Conservation (phyloP, 2,113 vertebrate genomes). For the Uria lomvia region DNA sequence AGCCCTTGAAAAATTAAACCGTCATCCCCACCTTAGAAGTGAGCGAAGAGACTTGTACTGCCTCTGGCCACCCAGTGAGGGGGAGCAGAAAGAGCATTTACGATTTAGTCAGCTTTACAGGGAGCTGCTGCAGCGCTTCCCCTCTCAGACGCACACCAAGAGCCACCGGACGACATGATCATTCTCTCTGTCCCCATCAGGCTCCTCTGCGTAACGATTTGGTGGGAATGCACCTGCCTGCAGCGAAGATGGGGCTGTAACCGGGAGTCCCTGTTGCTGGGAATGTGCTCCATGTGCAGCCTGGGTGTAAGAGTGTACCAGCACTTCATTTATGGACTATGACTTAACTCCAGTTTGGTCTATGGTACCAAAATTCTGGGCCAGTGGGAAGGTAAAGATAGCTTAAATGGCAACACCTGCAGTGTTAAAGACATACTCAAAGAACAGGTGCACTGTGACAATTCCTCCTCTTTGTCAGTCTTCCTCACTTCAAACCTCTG, state of each 20-base stretch:
- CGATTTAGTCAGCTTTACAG: accelerated
- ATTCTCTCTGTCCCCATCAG: accelerated
- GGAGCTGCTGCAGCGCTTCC: not conserved
- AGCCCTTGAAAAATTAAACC: not conserved
- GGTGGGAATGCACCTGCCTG: not conserved
- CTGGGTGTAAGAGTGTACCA: not conserved
- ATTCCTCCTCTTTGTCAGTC: not conserved
- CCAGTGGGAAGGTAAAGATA: not conserved
- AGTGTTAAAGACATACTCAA: not conserved
- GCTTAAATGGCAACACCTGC: too few species aligned
- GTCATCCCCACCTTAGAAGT: not conserved
- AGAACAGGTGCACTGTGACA: not conserved
- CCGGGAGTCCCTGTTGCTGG: not conserved
- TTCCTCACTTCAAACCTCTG: not conserved
- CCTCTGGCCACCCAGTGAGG: not conserved
- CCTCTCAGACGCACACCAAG: not conserved
- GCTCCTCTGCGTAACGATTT: not conserved
- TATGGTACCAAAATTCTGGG: not conserved
- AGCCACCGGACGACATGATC: accelerated
- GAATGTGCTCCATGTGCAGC: not conserved
- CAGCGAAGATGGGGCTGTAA: not conserved
- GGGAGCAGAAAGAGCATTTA: not conserved
- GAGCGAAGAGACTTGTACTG: not conserved
- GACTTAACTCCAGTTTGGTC: not conserved
- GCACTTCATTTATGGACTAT: not conserved